phyloP scores from a whole-genome alignment of 2,113 vertebrate species.

The Carollia perspicillata region DNA sequence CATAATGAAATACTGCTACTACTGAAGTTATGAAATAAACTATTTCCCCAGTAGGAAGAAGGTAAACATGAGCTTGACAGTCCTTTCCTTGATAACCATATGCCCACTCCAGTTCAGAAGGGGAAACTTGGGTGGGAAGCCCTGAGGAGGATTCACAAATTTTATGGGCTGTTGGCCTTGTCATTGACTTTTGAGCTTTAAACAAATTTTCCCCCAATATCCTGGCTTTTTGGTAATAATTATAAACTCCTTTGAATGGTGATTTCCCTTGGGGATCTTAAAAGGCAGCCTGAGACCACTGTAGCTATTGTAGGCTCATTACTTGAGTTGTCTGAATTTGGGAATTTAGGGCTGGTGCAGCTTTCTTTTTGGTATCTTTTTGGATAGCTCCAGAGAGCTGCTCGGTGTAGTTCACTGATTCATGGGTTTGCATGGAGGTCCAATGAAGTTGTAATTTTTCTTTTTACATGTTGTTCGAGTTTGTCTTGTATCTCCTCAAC shows the following conservation, averaged over 20 bases:
- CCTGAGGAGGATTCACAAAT: background rate
- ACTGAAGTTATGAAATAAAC: conserved; percentile 97
- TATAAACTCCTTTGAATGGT: background rate
- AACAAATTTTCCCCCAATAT: background rate
- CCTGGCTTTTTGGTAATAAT: background rate
- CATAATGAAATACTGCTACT: conserved; percentile 95
- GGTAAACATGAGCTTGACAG: conserved; percentile 94
- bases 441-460: background rate
- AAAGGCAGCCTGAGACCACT: background rate
- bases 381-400: background rate
- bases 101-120: background rate
- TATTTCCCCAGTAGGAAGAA: conserved; percentile 96
- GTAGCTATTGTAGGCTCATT: background rate
- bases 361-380: background rate
- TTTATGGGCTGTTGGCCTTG: background rate
- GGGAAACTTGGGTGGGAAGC: background rate
- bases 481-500: background rate
- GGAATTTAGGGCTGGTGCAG: background rate
- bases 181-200: background rate
- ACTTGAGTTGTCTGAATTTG: background rate
- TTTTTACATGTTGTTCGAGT: background rate
- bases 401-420: background rate
- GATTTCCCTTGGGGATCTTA: background rate
- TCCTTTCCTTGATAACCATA: conserved; percentile 96
- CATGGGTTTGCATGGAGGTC: background rate